phyloP scores from a whole-genome alignment of 2,113 vertebrate species.

The Tenebrosternarchus preto region DNA sequence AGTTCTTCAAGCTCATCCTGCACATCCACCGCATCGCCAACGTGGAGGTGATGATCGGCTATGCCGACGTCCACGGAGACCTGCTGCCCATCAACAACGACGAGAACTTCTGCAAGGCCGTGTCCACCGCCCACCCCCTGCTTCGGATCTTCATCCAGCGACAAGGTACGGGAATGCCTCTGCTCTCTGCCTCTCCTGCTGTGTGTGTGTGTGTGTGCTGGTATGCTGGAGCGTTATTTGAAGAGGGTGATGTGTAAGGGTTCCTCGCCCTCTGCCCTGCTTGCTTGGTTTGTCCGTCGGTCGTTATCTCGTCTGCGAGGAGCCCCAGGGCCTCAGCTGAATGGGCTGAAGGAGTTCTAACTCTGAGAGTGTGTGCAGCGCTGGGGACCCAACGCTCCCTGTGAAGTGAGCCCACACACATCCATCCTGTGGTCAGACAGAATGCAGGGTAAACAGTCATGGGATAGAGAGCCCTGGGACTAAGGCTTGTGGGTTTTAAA shows the following conservation, averaged over 20 bases:
- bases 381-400: neutral
- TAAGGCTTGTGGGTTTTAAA: neutral
- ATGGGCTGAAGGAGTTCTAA: neutral
- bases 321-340: neutral
- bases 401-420: neutral
- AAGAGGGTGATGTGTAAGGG: slow-evolving; percentile 40
- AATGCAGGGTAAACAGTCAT: slow-evolving; percentile 36
- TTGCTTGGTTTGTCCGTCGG: neutral
- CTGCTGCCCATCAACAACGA: slow-evolving; percentile 99
- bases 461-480: slow-evolving; percentile 23
- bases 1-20: slow-evolving; percentile 95
- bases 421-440: slow-evolving; percentile 15
- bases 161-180: slow-evolving; percentile 78
- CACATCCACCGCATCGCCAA: slow-evolving; percentile 91
- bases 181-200: neutral
- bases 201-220: neutral
- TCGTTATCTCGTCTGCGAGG: neutral
- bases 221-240: neutral
- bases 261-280: neutral
- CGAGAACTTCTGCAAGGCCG: slow-evolving; percentile 97
- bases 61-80: slow-evolving; percentile 94
- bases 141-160: slow-evolving; percentile 96
- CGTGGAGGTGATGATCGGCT: slow-evolving; percentile 93
- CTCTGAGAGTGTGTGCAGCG: neutral
- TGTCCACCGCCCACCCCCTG: slow-evolving; percentile 90